phyloP scores from a whole-genome alignment of 2,113 vertebrate genomes.

The Gulo gulo region DNA sequence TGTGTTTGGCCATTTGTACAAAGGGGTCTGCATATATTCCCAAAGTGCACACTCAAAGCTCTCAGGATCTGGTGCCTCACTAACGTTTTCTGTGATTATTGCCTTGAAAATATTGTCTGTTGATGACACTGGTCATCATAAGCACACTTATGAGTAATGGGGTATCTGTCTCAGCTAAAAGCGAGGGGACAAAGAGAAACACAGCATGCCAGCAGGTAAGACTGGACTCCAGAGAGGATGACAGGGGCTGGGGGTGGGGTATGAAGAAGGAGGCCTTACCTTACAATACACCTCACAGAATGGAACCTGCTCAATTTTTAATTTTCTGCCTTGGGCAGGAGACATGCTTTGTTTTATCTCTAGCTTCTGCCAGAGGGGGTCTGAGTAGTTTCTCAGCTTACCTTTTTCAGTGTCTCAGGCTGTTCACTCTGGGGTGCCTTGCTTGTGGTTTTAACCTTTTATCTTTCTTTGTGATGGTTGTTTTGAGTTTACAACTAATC shows the following conservation, averaged over 20 bases:
- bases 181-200: neutral
- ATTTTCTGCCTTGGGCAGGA: conserved; percentile 68
- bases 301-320: conserved; percentile 65
- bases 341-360: conserved; percentile 56
- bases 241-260: neutral
- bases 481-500: conserved; percentile 67
- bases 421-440: conserved; percentile 24
- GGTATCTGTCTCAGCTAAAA: conserved; percentile 18
- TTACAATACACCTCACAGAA: neutral
- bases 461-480: conserved; percentile 61
- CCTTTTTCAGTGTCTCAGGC: conserved; percentile 25
- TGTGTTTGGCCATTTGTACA: neutral
- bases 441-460: conserved; percentile 67
- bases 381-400: conserved; percentile 52
- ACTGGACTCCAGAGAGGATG: neutral
- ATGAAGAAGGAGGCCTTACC: neutral
- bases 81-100: neutral
- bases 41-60: neutral
- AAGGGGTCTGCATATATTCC: neutral
- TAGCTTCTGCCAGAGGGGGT: conserved; percentile 11
- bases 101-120: conserved; percentile 1
- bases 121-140: neutral
- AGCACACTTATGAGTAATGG: neutral
- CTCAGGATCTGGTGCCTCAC: neutral
- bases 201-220: neutral